Base-by-base conservation (phyloP, 1,140 invertebrate species). In the Pectinophora gossypiella region DNA sequence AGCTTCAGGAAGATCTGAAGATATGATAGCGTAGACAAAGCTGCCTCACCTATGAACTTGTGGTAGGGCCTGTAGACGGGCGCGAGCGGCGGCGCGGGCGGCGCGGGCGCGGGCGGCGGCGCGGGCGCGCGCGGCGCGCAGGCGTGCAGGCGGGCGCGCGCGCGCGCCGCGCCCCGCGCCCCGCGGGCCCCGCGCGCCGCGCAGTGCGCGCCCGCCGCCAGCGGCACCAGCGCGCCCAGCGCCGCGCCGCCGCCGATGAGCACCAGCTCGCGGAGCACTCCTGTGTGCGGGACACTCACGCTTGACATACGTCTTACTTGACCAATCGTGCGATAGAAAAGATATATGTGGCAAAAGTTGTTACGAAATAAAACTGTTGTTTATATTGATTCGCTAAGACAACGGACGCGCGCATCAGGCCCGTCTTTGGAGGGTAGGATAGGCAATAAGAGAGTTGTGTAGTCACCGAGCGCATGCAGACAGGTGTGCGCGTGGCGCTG, bases 241-340 rank as follows among this genome's bases (percentile, higher is more conserved):
- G 93, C 93, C 69, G 97, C 96, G 22, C 91, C 91, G 38, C 95
- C 95, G 61, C 95, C 93, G 36, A 96, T 91, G 66, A 96, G 89
- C 1, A 97, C 91, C 66, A 97, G 89, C 79, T 97, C 95, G 61
- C 95, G 95, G 13, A 98, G 88, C 19, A 97, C 90, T 66, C 96
- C 95, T 94, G 76, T 6, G 27, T 32, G n/a, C 27, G n/a, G n/a
- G n/a, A n/a, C n/a, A n/a, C n/a, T n/a, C n/a, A n/a, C n/a, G n/a
- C n/a, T n/a, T n/a, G n/a, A n/a, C n/a, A n/a, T n/a, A n/a, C n/a
- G n/a, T n/a, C n/a, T n/a, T n/a, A n/a, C n/a, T n/a, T n/a, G n/a
- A n/a, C n/a, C n/a, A n/a, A n/a, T n/a, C n/a, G n/a, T n/a, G n/a
- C n/a, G n/a, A n/a, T n/a, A n/a, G n/a, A n/a, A n/a, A n/a, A n/a